phyloP scores from a whole-genome alignment of 2,797 vertebrate genomes.

The Hypotaenidia philippensis region DNA sequence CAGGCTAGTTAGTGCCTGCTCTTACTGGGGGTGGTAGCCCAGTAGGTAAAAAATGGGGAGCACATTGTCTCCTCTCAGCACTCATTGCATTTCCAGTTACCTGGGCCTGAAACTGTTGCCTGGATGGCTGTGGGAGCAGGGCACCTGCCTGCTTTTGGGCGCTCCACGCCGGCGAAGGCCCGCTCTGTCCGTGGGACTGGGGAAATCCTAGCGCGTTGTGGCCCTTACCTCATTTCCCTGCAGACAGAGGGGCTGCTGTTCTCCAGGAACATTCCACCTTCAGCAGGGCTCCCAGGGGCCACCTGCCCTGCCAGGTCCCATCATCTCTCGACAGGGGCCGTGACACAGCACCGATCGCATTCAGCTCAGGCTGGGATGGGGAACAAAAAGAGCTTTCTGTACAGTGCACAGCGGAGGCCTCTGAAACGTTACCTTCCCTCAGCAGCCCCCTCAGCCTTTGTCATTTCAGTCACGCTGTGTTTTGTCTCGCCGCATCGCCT shows the following conservation, averaged over 20 bases:
- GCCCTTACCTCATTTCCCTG: constrained; percentile 63
- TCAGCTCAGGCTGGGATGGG: neutral
- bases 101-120: constrained; percentile 10
- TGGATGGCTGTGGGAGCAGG: constrained; percentile 19
- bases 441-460: constrained; percentile 64
- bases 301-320: constrained; percentile 73
- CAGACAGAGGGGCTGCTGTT: constrained; percentile 82
- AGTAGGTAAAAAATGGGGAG: neutral
- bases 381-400: constrained; percentile 79
- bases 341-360: constrained; percentile 69
- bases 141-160: neutral
- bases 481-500: constrained; percentile 63
- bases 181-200: constrained; percentile 56
- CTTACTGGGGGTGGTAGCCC: neutral
- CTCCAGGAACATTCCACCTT: constrained; percentile 71
- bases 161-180: constrained; percentile 25
- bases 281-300: constrained; percentile 73
- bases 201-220: constrained; percentile 72
- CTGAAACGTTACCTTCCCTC: constrained; percentile 78
- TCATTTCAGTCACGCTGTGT: constrained; percentile 66
- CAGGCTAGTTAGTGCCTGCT: neutral
- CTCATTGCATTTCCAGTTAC: constrained; percentile 20
- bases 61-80: neutral
- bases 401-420: neutral
- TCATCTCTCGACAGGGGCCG: constrained; percentile 61